Evolutionary conservation across 2,888 invertebrate genomes (phyloP).

Genomic region (Griposia aprilina): DNA sequence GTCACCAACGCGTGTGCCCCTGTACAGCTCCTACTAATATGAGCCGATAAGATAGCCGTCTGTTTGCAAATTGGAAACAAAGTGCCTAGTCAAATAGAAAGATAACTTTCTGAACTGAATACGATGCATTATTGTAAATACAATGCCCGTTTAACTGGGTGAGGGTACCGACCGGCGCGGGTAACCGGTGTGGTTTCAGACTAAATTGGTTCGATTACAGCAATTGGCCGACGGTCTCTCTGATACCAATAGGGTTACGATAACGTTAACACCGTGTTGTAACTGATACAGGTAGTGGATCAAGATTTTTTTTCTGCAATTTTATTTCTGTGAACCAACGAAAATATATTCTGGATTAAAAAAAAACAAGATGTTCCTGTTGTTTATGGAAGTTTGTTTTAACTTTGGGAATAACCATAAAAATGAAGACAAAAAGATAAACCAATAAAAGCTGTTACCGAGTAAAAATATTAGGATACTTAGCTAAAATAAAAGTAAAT

Average conservation of each 20-base stretch:
- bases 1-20: conserved; percentile 75
- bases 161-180: conserved; percentile 68
- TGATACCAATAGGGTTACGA: conserved; percentile 66
- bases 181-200: conserved; percentile 67
- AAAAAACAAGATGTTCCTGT: neutral
- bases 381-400: neutral
- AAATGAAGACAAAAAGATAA: conserved; percentile 8
- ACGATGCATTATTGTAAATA: conserved; percentile 71
- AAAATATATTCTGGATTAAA: neutral
- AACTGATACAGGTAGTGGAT: conserved; percentile 37
- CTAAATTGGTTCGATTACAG: conserved; percentile 80
- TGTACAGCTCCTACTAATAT: conserved; percentile 81
- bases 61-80: conserved; percentile 83
- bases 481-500: conserved; percentile 7
- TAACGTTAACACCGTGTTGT: conserved; percentile 55
- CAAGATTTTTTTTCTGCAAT: neutral
- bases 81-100: conserved; percentile 75
- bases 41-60: conserved; percentile 83
- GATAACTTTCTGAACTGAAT: conserved; percentile 72
- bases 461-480: neutral
- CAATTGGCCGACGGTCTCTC: conserved; percentile 77
- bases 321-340: neutral
- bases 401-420: neutral
- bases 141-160: conserved; percentile 65
- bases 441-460: neutral